Base-by-base conservation (phyloP, 2,113 vertebrate species). In the Chionomys nivalis region DNA sequence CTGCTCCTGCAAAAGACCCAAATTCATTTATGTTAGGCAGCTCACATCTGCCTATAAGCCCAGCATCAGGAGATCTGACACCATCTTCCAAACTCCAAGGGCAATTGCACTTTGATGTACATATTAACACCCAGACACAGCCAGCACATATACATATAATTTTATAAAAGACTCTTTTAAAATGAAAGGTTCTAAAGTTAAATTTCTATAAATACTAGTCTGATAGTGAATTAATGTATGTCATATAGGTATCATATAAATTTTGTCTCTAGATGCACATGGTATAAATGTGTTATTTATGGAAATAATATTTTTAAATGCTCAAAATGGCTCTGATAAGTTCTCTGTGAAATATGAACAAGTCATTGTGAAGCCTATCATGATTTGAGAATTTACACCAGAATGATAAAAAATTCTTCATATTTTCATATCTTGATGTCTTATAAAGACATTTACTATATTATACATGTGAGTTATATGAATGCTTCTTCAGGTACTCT, bases 401-500 rank as follows among this genome's bases (percentile, higher is more conserved):
- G 24, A 70, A 19, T 87, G 4, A 63, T 90, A 26, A 33, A 83
- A 90, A 89, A 0, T 58, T 66, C n/a, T 81, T 10, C 8, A 10
- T 82, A 77, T 89, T 91, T 96, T 78, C 13, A 90, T 31, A 75
- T 47, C 16, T 78, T 78, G 1, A 93, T 81, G 73, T 96, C 49
- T 73, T 93, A 28, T 76, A 73, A 79, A 55, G 44, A 82, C 1
- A 77, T 49, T 87, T 83, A 75, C 36, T 89, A 68, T 55, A 55
- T 5, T 89, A 33, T 58, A 91, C 61, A 7, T 58, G 4, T 36
- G 36, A 11, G 42, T 3, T 90, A 58, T 65, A 76, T 81, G 14
- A 93, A 66, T 5, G 0, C 52, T 68, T 93, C 44, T 89, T 97
- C 28, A 77, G 73, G 63, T 81, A 66, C 31, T 36, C 1, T 81